Percentiles rank a stretch among this genome's conserved stretches.
Conservation (phyloP, 35 echinoderm and acorn worm species). For the Lytechinus pictus region DNA sequence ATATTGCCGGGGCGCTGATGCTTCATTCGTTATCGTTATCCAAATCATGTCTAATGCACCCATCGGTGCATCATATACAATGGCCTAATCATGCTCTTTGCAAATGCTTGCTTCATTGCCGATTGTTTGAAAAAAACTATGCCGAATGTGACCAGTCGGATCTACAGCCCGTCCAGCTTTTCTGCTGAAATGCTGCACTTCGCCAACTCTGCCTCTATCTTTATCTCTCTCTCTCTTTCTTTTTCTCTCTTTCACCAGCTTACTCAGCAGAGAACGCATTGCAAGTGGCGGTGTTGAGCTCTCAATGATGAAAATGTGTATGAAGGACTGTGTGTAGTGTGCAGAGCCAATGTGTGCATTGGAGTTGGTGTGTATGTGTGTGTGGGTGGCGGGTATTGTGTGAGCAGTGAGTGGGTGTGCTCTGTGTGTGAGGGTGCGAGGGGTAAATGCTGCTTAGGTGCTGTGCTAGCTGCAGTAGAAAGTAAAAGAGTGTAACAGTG, state of each 20-base stretch:
- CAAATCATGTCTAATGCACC: conserved; percentile 11
- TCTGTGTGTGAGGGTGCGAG: background rate
- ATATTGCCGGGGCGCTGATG: background rate
- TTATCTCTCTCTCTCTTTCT: background rate
- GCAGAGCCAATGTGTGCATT: background rate
- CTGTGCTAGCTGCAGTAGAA: background rate
- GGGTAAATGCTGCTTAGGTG: background rate
- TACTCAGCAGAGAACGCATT: background rate
- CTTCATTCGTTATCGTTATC: background rate
- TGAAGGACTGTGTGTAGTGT: background rate
- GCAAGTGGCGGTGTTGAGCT: conserved; percentile 15
- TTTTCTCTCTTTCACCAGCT: background rate
- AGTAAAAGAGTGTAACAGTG: conserved; percentile 12
- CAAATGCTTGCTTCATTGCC: background rate
- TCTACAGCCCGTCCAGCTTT: background rate
- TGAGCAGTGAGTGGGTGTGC: background rate
- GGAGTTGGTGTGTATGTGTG: background rate
- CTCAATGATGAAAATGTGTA: background rate
- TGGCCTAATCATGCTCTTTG: background rate
- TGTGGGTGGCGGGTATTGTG: background rate
- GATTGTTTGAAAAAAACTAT: background rate
- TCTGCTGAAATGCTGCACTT: conserved; percentile 1
- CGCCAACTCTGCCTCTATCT: background rate
- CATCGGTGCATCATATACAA: conserved; percentile 10
- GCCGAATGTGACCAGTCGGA: background rate